Conservation (phyloP, 2,888 invertebrate species). For the Leucozona laternaria region DNA sequence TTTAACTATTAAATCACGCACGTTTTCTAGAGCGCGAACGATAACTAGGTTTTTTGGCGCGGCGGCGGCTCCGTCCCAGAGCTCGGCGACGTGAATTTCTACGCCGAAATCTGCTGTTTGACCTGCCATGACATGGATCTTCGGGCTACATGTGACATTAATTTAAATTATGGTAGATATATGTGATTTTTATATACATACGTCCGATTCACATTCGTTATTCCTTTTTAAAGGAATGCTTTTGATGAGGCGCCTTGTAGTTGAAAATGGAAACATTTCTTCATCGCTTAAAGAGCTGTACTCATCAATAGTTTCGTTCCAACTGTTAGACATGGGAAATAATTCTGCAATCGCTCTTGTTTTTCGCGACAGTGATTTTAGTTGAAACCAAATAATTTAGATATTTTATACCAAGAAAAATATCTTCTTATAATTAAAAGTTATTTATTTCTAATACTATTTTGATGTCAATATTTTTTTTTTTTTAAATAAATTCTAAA, state of each 20-base stretch:
- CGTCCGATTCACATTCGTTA: neutral
- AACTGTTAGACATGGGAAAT: neutral
- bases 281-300: neutral
- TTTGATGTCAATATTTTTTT: neutral
- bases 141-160: neutral
- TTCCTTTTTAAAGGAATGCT: neutral
- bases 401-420: neutral
- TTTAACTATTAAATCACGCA: neutral
- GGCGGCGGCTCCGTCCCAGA: neutral
- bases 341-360: neutral
- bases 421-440: neutral
- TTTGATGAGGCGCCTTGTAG: neutral
- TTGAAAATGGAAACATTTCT: neutral
- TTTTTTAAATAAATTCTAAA: no score
- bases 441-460: neutral
- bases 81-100: neutral
- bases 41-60: neutral
- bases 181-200: neutral
- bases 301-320: neutral
- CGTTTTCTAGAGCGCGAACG: conserved; percentile 11
- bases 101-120: neutral
- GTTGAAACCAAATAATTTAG: neutral
- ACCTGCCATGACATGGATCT: conserved; percentile 16
- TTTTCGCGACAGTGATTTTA: neutral
- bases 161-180: neutral